phyloP scores from a whole-genome alignment of 2,797 vertebrate genomes.

The Anabas testudineus region DNA sequence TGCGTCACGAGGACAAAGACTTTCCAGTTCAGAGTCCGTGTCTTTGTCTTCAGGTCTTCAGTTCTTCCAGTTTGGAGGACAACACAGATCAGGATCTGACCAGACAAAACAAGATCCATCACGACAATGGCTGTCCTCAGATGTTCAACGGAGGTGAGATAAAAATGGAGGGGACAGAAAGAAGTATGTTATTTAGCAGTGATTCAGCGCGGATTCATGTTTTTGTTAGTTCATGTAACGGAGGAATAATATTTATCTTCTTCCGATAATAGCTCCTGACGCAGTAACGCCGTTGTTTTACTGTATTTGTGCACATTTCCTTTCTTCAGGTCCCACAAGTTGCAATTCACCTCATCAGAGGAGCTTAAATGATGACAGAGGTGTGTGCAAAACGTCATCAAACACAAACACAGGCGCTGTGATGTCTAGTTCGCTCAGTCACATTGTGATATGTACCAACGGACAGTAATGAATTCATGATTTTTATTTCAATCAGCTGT shows the following conservation, averaged over 20 bases:
- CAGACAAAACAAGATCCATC: slow-evolving; percentile 11
- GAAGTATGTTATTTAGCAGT: not conserved
- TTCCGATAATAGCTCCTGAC: not conserved
- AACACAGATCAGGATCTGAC: slow-evolving; percentile 15
- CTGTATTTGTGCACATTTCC: not conserved
- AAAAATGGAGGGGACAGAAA: not conserved
- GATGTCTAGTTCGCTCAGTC: not conserved
- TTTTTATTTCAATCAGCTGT: slow-evolving; percentile 61
- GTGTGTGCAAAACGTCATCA: slow-evolving; percentile 24
- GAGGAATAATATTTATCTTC: not conserved
- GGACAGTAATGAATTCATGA: not conserved
- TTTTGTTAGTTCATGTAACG: not conserved
- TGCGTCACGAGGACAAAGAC: not conserved
- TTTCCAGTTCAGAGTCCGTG: not conserved
- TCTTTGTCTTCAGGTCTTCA: slow-evolving; percentile 72
- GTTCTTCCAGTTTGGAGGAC: slow-evolving; percentile 78
- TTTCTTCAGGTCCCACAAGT: slow-evolving; percentile 48
- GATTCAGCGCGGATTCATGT: not conserved
- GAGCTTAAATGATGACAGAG: slow-evolving; percentile 32
- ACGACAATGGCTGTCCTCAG: slow-evolving; percentile 1
- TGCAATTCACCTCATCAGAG: slow-evolving; percentile 24
- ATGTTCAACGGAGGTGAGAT: slow-evolving; percentile 54
- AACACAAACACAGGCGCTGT: not conserved
- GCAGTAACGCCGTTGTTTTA: not conserved
- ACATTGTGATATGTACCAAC: not conserved